Evolutionary conservation across 1,140 invertebrate genomes (phyloP).

Genomic region (Anthonomus grandis): DNA sequence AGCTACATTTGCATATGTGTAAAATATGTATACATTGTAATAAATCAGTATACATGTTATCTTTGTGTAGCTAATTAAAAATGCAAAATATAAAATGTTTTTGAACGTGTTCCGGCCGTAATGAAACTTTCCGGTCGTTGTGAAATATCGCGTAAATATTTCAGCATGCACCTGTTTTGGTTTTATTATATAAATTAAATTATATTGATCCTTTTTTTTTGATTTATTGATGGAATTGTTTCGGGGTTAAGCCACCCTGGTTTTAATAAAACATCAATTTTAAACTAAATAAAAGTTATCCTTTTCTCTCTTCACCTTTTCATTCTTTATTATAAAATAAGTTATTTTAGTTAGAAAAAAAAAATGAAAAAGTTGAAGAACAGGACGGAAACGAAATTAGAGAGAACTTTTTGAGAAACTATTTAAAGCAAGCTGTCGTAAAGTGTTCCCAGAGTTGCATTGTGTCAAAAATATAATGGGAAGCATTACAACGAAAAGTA

Average conservation of each 20-base stretch:
- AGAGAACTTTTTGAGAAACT: slow-evolving; percentile 12
- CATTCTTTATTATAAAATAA: too few relatives aligned
- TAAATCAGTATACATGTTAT: slow-evolving; percentile 19
- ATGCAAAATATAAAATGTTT: slow-evolving; percentile 24
- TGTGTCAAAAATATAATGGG: slow-evolving; percentile 17
- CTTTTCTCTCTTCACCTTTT: too few relatives aligned
- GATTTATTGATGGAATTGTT: neutral
- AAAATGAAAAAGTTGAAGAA: too few relatives aligned
- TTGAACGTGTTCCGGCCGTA: slow-evolving; percentile 20
- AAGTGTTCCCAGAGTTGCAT: slow-evolving; percentile 12
- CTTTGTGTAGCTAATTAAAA: slow-evolving; percentile 21
- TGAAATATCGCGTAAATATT: slow-evolving; percentile 20
- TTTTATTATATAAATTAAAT: slow-evolving; percentile 21
- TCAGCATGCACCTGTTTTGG: slow-evolving; percentile 12
- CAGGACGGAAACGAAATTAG: neutral
- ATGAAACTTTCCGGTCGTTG: slow-evolving; percentile 17
- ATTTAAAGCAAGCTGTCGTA: slow-evolving; percentile 16
- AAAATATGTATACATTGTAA: slow-evolving; percentile 13
- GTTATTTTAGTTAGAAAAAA: too few relatives aligned
- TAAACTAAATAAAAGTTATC: too few relatives aligned
- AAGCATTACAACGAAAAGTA: slow-evolving; percentile 8
- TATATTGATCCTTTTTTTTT: slow-evolving; percentile 4
- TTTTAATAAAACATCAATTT: too few relatives aligned
- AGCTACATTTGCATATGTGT: slow-evolving; percentile 17
- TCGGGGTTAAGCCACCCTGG: too few relatives aligned